Evolutionary conservation across 2,113 vertebrate species (phyloP).

Genomic region (Eulemur rufifrons): DNA sequence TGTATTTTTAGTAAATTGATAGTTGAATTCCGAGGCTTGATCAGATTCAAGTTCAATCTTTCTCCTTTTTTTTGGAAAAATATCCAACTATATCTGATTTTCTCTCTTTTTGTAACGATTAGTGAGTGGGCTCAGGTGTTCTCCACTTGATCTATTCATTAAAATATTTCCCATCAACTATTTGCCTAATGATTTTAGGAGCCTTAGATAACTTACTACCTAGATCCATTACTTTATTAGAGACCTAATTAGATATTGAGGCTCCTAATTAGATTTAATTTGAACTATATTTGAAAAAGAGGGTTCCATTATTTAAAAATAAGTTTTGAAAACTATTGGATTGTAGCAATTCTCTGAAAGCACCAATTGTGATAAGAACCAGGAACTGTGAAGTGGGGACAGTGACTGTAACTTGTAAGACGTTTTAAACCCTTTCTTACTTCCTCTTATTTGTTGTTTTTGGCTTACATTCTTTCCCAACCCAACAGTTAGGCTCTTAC

Average conservation of each 20-base stretch:
- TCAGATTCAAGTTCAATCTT: neutral
- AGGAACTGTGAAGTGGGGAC: slow-evolving; percentile 25
- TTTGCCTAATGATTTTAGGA: slow-evolving; percentile 43
- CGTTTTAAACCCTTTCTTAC: slow-evolving; percentile 14
- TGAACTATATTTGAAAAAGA: slow-evolving; percentile 59
- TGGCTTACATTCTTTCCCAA: slow-evolving; percentile 23
- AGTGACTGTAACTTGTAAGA: slow-evolving; percentile 18
- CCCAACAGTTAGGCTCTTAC: slow-evolving; percentile 28
- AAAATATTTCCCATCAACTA: slow-evolving; percentile 36
- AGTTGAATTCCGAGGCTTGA: slow-evolving; percentile 22
- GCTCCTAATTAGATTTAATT: slow-evolving; percentile 49
- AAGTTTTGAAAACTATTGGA: slow-evolving; percentile 5
- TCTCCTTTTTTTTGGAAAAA: neutral
- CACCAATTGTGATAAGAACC: neutral
- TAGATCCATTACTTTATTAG: slow-evolving; percentile 21
- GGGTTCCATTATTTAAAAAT: slow-evolving; percentile 36
- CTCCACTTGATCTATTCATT: slow-evolving; percentile 28
- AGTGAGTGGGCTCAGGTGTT: neutral
- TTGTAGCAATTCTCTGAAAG: slow-evolving; percentile 26
- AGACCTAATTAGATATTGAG: slow-evolving; percentile 1
- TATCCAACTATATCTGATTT: neutral
- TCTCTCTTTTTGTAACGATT: slow-evolving; percentile 7
- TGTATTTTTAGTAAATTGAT: slow-evolving; percentile 9
- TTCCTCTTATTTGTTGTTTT: slow-evolving; percentile 56
- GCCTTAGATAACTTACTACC: slow-evolving; percentile 4